These are phyloP conservation scores for Hiodon alosoides DNA, from an alignment of 2,113 vertebrate genomes.

Conservation along the genomic window DNA sequence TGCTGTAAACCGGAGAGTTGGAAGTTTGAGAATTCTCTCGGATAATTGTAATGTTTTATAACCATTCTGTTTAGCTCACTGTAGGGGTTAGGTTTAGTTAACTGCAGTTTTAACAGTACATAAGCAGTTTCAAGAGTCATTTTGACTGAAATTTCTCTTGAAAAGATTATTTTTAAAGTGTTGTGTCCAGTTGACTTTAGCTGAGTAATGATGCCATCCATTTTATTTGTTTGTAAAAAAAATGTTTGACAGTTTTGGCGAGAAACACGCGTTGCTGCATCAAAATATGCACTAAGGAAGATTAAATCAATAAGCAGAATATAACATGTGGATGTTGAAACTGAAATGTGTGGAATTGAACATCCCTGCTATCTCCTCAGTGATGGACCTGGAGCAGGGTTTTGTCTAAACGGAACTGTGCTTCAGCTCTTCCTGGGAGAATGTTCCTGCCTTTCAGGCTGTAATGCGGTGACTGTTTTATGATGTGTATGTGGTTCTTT, in stretches of 20 bases:
- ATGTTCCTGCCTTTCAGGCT: neutral
- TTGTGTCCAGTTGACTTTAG: neutral
- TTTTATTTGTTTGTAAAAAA: neutral
- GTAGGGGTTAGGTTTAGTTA: neutral
- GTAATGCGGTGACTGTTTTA: too few relatives aligned
- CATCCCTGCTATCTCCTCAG: neutral
- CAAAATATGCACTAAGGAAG: too few relatives aligned
- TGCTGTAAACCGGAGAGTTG: constrained; percentile 55
- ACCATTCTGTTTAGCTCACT: neutral
- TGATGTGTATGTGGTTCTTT: too few relatives aligned
- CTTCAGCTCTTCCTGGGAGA: neutral
- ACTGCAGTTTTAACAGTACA: neutral
- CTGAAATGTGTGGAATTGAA: too few relatives aligned
- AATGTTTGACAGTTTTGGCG: too few relatives aligned
- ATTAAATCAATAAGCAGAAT: too few relatives aligned
- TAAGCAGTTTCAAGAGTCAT: neutral
- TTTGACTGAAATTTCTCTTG: neutral
- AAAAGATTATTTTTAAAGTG: neutral
- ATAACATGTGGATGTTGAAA: too few relatives aligned
- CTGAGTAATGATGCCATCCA: neutral
- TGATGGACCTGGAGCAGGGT: constrained; percentile 6
- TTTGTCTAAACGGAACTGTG: neutral
- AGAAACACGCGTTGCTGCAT: too few relatives aligned
- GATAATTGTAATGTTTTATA: constrained; percentile 9
- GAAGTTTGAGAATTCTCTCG: neutral